A percentile compares a stretch with the other conserved stretches of the same genome.
phyloP scores from a whole-genome alignment of 2,888 invertebrate species.

The Scaptomyza tumidula region DNA sequence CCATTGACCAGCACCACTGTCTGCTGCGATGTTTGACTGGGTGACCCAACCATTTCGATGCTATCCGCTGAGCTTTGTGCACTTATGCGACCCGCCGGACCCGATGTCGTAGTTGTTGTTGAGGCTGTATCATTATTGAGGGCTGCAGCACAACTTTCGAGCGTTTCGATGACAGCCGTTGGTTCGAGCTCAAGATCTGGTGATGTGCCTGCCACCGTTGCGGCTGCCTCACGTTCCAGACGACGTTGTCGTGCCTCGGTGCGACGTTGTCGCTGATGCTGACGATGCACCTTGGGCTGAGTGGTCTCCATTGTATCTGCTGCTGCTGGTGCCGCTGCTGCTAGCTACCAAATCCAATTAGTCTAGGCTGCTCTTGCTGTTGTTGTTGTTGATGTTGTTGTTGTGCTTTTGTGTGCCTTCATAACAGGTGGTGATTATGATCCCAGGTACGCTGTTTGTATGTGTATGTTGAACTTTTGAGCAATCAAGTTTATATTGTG shows the following conservation, averaged over 20 bases:
- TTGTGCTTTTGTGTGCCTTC: conserved; percentile 44
- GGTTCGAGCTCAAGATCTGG: conserved; percentile 55
- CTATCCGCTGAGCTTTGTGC: conserved; percentile 75
- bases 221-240: conserved; percentile 76
- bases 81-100: conserved; percentile 65
- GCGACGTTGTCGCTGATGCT: conserved; percentile 83
- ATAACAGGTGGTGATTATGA: conserved; percentile 74
- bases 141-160: conserved; percentile 59
- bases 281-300: conserved; percentile 84
- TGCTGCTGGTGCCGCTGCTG: background rate
- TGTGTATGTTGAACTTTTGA: conserved; percentile 39
- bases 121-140: conserved; percentile 54
- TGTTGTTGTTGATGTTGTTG: conserved; percentile 17
- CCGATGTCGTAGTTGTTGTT: conserved; percentile 44
- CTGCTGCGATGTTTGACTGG: conserved; percentile 76
- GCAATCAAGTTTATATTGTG: conserved; percentile 32
- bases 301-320: conserved; percentile 80
- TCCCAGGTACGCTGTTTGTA: conserved; percentile 27
- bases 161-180: conserved; percentile 34
- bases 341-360: conserved; percentile 22
- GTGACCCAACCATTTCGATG: conserved; percentile 70
- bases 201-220: conserved; percentile 57
- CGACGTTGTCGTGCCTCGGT: conserved; percentile 82
- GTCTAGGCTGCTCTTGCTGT: conserved; percentile 11
- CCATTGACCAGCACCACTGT: conserved; percentile 82